phyloP scores from a whole-genome alignment of 2,888 invertebrate species.

The Xestia c-nigrum region DNA sequence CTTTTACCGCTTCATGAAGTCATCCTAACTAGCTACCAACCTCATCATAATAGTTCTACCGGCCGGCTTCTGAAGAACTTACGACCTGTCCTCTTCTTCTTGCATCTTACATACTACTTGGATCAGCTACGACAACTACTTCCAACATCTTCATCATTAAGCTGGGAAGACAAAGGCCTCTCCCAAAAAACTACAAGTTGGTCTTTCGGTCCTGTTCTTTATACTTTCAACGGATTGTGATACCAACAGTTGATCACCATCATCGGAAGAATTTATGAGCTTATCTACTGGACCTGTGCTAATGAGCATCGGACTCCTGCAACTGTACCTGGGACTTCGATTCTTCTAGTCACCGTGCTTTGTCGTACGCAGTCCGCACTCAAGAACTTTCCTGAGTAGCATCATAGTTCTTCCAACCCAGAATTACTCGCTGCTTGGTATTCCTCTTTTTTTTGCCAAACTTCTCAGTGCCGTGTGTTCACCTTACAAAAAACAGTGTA shows the following conservation, averaged over 20 bases:
- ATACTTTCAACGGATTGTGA: neutral
- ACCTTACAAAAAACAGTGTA: neutral
- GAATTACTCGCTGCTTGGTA: neutral
- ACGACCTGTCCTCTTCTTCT: neutral
- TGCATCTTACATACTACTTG: neutral
- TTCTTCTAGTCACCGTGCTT: too few relatives aligned
- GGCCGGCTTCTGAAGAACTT: neutral
- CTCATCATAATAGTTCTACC: neutral
- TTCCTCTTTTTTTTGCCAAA: neutral
- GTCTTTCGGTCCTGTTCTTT: neutral
- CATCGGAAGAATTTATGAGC: neutral
- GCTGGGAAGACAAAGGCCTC: too few relatives aligned
- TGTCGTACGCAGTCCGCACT: neutral
- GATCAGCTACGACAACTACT: neutral
- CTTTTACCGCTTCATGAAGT: neutral
- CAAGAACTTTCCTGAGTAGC: neutral
- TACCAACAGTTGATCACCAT: neutral
- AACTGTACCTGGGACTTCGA: too few relatives aligned
- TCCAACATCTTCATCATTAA: neutral
- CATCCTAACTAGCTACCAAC: neutral
- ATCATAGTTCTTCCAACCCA: too few relatives aligned
- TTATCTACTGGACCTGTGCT: neutral
- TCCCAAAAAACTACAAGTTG: neutral
- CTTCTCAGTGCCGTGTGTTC: neutral
- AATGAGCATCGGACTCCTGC: neutral